Conservation (phyloP, 2,888 invertebrate genomes). For the Mylabris sibirica region DNA sequence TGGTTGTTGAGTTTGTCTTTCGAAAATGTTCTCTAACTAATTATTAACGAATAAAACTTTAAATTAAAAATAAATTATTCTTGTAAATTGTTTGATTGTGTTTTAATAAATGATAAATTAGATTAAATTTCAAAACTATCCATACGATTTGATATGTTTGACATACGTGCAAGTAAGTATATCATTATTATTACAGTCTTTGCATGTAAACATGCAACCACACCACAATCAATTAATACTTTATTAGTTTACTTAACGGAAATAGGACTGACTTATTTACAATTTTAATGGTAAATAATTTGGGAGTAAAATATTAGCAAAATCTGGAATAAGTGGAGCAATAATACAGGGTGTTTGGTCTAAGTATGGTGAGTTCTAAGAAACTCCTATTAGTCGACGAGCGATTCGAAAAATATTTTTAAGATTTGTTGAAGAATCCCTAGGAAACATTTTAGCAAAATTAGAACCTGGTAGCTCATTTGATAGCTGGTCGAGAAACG, state of each 20-base stretch:
- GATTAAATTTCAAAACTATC: background rate
- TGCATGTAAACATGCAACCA: background rate
- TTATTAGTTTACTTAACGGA: background rate
- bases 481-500: no score
- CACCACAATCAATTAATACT: background rate
- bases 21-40: background rate
- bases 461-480: no score
- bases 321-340: no score
- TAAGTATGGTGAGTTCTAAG: no score
- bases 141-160: background rate
- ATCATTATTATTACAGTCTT: background rate
- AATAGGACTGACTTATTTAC: background rate
- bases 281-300: background rate
- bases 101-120: background rate
- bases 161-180: background rate
- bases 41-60: background rate
- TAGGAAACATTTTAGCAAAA: no score
- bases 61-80: background rate
- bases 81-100: background rate
- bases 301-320: no score
- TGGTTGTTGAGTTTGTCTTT: background rate
- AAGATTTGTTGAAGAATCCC: no score
- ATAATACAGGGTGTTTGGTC: no score
- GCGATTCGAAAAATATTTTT: no score
- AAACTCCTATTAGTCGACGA: no score